These are phyloP conservation scores for Olivierus martensii DNA, from an alignment of 1,140 invertebrate genomes.

Conservation along the genomic window DNA sequence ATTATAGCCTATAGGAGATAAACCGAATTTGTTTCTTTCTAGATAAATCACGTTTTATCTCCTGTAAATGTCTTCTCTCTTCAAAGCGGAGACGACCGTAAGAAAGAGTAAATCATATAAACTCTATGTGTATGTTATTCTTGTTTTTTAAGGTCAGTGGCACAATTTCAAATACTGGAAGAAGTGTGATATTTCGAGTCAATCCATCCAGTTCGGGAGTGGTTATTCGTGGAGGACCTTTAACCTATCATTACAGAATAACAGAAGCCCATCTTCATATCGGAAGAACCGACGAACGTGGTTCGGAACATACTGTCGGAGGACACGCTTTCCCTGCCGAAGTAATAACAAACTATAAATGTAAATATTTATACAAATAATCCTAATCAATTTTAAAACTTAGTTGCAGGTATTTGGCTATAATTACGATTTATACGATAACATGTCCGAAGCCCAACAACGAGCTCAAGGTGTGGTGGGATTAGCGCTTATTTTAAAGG, in stretches of 20 bases:
- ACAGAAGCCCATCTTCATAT: constrained; percentile 92
- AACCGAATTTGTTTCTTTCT: no score
- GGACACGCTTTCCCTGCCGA: constrained; percentile 84
- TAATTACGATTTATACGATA: constrained; percentile 83
- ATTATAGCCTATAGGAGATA: no score
- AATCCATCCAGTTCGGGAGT: constrained; percentile 43
- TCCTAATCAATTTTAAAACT: not conserved
- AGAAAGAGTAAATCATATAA: no score
- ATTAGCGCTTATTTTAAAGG: constrained; percentile 60
- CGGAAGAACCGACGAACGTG: constrained; percentile 65
- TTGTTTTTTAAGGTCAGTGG: constrained; percentile 53
- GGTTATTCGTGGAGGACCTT: constrained; percentile 83
- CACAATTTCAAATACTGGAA: constrained; percentile 77
- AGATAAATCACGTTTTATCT: no score
- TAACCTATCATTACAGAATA: constrained; percentile 81
- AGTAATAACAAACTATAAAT: constrained; percentile 40
- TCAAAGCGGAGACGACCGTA: no score
- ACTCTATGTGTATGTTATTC: no score
- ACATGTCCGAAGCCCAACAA: constrained; percentile 61
- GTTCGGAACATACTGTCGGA: constrained; percentile 86
- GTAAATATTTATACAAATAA: not conserved
- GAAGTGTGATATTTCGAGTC: constrained; percentile 79
- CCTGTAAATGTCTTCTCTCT: no score
- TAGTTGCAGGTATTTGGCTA: constrained; percentile 90
- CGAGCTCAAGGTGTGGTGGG: constrained; percentile 68